Evolutionary conservation across 2,888 invertebrate genomes (phyloP).

Genomic region (Helicoverpa assulta): DNA sequence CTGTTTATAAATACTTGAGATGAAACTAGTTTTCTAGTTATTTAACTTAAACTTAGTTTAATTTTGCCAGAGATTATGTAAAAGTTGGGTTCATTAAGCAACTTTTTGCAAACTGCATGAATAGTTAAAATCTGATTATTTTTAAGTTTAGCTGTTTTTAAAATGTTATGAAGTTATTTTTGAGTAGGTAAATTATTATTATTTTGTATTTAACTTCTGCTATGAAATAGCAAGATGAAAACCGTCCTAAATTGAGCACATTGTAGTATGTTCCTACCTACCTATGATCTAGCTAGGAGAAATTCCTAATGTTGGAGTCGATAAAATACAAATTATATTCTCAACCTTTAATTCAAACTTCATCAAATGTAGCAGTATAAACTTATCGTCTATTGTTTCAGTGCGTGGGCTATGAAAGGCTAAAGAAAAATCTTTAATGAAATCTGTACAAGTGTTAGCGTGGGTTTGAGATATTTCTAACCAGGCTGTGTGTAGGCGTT

Average conservation of each 20-base stretch:
- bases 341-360: not conserved
- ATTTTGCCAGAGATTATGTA: not conserved
- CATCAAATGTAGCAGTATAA: not conserved
- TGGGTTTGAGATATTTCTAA: conserved; percentile 9
- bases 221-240: no score
- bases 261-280: no score
- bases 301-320: no score
- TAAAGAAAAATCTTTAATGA: conserved; percentile 3
- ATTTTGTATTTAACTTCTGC: not conserved
- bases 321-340: no score
- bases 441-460: conserved; percentile 5
- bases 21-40: not conserved
- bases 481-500: conserved; percentile 1
- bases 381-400: not conserved
- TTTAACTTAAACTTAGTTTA: not conserved
- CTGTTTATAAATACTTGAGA: conserved; percentile 1
- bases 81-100: not conserved
- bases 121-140: not conserved
- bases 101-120: not conserved
- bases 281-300: no score
- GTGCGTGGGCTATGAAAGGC: conserved; percentile 8
- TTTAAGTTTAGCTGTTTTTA: not conserved
- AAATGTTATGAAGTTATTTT: not conserved
- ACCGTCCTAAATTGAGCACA: no score
- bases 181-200: not conserved